Evolutionary conservation across 2,888 invertebrate genomes (phyloP).

Genomic region (Epirrhoe alternata): DNA sequence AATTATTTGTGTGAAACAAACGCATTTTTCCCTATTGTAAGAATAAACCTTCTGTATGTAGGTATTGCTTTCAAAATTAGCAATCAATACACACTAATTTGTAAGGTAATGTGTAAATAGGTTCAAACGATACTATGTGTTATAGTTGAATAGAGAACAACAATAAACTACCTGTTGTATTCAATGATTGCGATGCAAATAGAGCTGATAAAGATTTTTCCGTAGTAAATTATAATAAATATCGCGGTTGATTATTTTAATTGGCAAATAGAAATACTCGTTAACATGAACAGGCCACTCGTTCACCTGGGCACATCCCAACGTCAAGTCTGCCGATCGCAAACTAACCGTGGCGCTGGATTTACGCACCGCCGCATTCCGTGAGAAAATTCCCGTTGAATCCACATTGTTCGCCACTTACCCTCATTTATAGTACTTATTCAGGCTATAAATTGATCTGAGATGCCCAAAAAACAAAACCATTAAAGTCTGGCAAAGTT

Average conservation of each 20-base stretch:
- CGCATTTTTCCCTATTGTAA: not conserved
- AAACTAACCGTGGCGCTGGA: slow-evolving; percentile 73
- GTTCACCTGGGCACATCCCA: slow-evolving; percentile 46
- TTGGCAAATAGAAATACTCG: slow-evolving; percentile 39
- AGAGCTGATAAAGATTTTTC: slow-evolving; percentile 17
- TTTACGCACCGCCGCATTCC: slow-evolving; percentile 75
- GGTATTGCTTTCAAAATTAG: too few species aligned
- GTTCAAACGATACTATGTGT: too few species aligned
- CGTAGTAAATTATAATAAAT: slow-evolving; percentile 6
- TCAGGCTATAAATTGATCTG: slow-evolving; percentile 47
- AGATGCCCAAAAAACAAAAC: slow-evolving; percentile 36
- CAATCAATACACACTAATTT: too few species aligned
- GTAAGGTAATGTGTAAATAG: too few species aligned
- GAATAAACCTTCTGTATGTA: not conserved
- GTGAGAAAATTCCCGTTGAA: slow-evolving; percentile 75
- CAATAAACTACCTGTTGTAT: slow-evolving; percentile 2
- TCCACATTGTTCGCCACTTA: slow-evolving; percentile 71
- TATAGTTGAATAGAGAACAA: not conserved
- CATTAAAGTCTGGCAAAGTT: slow-evolving; percentile 24
- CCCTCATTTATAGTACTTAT: slow-evolving; percentile 61
- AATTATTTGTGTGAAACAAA: not conserved
- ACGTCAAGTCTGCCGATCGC: slow-evolving; percentile 58
- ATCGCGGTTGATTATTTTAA: slow-evolving; percentile 26
- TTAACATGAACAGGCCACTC: slow-evolving; percentile 65
- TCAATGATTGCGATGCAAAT: slow-evolving; percentile 17